Conservation (phyloP, 2,113 vertebrate genomes). For the Cariama cristata region DNA sequence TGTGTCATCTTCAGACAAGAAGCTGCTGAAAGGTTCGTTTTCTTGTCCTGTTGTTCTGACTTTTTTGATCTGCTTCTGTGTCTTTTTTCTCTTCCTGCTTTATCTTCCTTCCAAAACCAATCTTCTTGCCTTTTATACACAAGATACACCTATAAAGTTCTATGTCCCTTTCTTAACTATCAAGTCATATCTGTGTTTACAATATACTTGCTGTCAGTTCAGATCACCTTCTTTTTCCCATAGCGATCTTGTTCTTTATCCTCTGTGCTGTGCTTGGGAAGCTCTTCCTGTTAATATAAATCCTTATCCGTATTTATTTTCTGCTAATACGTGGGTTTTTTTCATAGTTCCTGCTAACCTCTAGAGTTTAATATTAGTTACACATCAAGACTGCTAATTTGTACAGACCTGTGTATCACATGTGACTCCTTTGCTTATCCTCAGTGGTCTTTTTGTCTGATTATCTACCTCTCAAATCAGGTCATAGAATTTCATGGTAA, state of each 20-base stretch:
- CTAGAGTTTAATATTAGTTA: background rate
- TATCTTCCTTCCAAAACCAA: conserved; percentile 57
- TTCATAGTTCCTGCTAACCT: background rate
- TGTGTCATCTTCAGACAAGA: background rate
- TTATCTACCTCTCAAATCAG: background rate
- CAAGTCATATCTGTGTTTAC: background rate
- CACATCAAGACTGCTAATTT: background rate
- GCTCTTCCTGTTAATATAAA: background rate
- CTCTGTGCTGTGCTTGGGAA: background rate
- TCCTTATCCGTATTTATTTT: conserved; percentile 1
- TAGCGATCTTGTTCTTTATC: background rate
- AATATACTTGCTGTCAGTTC: background rate
- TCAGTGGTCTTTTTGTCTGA: background rate
- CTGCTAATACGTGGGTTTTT: background rate
- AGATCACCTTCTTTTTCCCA: background rate
- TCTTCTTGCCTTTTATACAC: background rate
- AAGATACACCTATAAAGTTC: background rate
- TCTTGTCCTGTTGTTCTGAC: background rate
- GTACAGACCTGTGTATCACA: background rate
- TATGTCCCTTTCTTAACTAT: background rate
- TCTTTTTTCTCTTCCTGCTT: conserved; percentile 6
- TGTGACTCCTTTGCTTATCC: background rate
- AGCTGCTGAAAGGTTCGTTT: conserved; percentile 55
- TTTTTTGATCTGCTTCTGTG: conserved; percentile 3
- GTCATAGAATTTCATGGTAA: background rate